Evolutionary conservation across 2,888 invertebrate species (phyloP), one percentile per base, ranked within the genome.

Genomic region (Pogonocherus hispidulus): DNA sequence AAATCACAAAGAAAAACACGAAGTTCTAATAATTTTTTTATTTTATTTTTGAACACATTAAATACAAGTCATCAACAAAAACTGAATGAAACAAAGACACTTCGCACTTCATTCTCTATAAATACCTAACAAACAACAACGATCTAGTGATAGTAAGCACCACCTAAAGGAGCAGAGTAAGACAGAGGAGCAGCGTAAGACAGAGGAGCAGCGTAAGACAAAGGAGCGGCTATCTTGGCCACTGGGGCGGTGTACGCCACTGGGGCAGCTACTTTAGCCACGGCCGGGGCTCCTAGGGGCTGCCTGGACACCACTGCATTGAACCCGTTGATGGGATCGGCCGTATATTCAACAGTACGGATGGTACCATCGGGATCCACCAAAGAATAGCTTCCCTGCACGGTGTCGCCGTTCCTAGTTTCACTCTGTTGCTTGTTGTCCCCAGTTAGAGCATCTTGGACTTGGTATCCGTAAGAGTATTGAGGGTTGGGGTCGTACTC

Each of bases 321-420:
- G 85, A 89, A 89, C 3, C 89, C 89, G 69, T 86, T 85, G 62
- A 87, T 78, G 70, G 87, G 86, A 76, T 88, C 88, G 3, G 89
- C 88, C 46, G 86, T 83, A 79, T 90, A 90, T 72, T 91, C 91
- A 0, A 91, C 91, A 32, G 89, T 90, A 75, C 91, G 89, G 80
- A 88, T 88, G 69, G 88, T 89, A 76, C 91, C 91, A 80, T 91
- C 91, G 11, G 91, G 88, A 76, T 89, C 89, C 18, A 86, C 83
- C 56, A 89, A 83, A 14, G 88, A 87, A 84, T 89, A 89, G 74
- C 49, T 63, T 49, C 78, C 90, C 81, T 89, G 88, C 37, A 91
- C 91, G 75, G 87, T 87, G 84, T 90, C 90, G 8, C 91, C 91
- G 72, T 87, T 86, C 70, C 88, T 32, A 87, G 87, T 74, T 87